Conservation (phyloP, 2,113 vertebrate genomes). For the Regulus satrapa region DNA sequence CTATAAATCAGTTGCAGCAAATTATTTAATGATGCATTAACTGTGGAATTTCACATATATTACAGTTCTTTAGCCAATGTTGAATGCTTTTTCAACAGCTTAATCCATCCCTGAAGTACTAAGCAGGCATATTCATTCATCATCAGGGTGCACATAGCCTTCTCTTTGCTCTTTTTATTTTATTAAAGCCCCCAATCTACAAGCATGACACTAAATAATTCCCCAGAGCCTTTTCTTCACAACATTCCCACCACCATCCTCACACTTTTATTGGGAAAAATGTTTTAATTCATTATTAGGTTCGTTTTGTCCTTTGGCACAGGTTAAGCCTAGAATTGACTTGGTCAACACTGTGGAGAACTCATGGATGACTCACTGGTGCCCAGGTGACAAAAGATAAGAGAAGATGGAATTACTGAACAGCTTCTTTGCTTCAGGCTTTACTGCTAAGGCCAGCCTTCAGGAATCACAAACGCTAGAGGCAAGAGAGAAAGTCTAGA, state of each 20-base stretch:
- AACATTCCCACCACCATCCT: neutral
- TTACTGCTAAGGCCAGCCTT: neutral
- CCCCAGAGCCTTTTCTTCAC: neutral
- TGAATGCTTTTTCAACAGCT: constrained; percentile 66
- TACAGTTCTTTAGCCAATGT: constrained; percentile 57
- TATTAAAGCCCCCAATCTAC: constrained; percentile 43
- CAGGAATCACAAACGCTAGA: neutral
- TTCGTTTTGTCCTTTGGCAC: neutral
- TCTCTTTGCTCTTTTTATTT: constrained; percentile 51
- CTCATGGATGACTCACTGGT: neutral
- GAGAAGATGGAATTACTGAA: neutral
- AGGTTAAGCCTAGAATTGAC: neutral
- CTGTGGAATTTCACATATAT: constrained; percentile 66
- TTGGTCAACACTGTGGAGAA: neutral
- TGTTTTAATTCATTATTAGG: neutral
- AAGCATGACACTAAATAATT: constrained; percentile 4
- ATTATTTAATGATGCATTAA: constrained; percentile 75
- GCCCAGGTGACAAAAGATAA: neutral
- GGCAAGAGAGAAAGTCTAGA: neutral
- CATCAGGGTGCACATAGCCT: constrained; percentile 18
- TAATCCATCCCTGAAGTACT: constrained; percentile 66
- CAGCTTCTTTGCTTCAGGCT: neutral
- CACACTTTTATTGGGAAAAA: neutral
- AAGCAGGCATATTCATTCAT: constrained; percentile 58
- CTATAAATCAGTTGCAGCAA: constrained; percentile 69